These are phyloP conservation scores for Pseudeuparius sepicola DNA, from an alignment of 2,888 invertebrate species.

Conservation along the genomic window DNA sequence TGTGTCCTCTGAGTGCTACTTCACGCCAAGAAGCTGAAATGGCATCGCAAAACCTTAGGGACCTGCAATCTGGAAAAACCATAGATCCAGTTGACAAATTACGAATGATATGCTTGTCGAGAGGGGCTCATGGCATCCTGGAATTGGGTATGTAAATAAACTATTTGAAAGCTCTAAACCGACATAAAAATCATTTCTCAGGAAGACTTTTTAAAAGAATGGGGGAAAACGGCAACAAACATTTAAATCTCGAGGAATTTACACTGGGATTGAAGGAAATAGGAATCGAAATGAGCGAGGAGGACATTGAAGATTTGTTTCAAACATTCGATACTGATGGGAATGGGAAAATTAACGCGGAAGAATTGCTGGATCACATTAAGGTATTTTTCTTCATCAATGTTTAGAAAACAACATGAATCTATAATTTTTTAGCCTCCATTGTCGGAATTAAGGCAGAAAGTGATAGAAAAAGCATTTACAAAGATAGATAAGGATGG, in stretches of 20 bases:
- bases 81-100: constrained; percentile 1
- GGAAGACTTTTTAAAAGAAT: not conserved
- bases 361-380: not conserved
- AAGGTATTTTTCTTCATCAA: not conserved
- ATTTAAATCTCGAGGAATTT: not conserved
- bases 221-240: not conserved
- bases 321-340: not conserved
- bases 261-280: not conserved
- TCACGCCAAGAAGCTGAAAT: constrained; percentile 3
- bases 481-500: not conserved
- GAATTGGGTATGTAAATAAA: not conserved
- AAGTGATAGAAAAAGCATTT: constrained; percentile 2
- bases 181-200: too few relatives aligned
- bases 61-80: not conserved
- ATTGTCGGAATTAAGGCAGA: not conserved
- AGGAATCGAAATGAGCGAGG: not conserved
- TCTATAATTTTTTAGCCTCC: not conserved
- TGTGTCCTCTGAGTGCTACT: not conserved
- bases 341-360: not conserved
- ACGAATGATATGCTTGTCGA: not conserved
- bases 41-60: not conserved
- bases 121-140: constrained; percentile 1
- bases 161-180: too few relatives aligned
- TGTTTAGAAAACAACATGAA: not conserved
- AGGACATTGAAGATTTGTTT: constrained; percentile 1